Evolutionary conservation across 1,140 invertebrate genomes (phyloP), one percentile per base, ranked within the genome.

Genomic region (Macrotrachela quadricornifera): DNA sequence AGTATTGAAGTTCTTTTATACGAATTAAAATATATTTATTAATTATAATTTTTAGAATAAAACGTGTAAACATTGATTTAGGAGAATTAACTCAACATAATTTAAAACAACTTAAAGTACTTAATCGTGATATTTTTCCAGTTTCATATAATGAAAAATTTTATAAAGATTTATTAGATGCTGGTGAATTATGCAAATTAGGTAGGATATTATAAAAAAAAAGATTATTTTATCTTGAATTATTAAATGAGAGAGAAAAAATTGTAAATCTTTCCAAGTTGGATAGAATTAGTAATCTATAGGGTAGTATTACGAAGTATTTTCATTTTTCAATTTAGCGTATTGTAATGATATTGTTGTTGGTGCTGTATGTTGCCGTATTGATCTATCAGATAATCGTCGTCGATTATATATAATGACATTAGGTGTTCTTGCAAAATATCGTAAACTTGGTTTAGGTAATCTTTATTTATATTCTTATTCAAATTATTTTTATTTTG

Each of bases 61-160:
- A 30, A 30, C 21, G 21, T 30, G 21, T 30, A 8, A 30, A 30
- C 8, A 92, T 92, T 70, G 90, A 96, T 76, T 76, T 99, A 57
- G 92, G 92, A 62, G 90, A 94, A 71, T 85, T 97, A 58, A 99
- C 92, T 60, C 86, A 83, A 56, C 76, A 77, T 72, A 99, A 97
- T 73, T 90, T 97, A 61, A 91, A 95, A 68, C 90, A 97, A 72
- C 73, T 97, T 50, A 96, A 95, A 72, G 79, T 83, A 62, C 72
- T 99, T 51, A 99, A 99, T 65, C 85, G 88, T 66, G 85, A 94
- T 53, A 87, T 99, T 13, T 97, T 99, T 72, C 94, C 94, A 52
- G 91, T 99, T 48, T 86, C 84, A 42, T 99, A 99, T 70, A 97
- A 97, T 74, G 90, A 96, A 67, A 96, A 96, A 73, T 99, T 99